Evolutionary conservation across 2,888 invertebrate genomes (phyloP).

Genomic region (Epistrophe grossulariae): DNA sequence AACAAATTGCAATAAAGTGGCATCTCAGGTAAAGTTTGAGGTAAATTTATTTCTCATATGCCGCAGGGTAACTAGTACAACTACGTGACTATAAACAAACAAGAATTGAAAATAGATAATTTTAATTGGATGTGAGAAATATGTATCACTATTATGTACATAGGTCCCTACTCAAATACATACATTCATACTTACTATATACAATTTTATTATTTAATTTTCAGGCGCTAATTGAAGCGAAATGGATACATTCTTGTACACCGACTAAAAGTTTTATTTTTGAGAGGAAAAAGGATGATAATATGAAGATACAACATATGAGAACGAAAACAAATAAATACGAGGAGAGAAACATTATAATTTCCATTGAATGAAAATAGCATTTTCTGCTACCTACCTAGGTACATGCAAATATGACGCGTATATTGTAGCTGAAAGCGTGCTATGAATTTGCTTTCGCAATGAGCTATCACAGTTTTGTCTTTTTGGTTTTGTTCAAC

Average conservation of each 20-base stretch:
- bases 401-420: not conserved
- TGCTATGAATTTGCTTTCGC: not conserved
- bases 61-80: not conserved
- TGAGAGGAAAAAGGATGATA: not conserved
- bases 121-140: not conserved
- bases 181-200: not conserved
- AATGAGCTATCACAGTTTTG: not conserved
- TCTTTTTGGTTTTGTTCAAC: not conserved
- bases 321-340: not conserved
- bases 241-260: conserved; percentile 4
- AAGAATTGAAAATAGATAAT: not conserved
- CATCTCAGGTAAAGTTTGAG: not conserved
- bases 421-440: not conserved
- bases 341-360: not conserved
- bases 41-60: not conserved
- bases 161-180: no score
- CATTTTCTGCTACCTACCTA: not conserved
- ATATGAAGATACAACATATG: not conserved
- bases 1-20: not conserved
- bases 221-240: not conserved
- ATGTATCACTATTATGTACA: no score
- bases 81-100: not conserved
- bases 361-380: not conserved
- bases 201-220: not conserved
- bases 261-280: not conserved